These are phyloP conservation scores for Conomelus anceps DNA, from an alignment of 2,888 invertebrate species.

Conservation along the genomic window DNA sequence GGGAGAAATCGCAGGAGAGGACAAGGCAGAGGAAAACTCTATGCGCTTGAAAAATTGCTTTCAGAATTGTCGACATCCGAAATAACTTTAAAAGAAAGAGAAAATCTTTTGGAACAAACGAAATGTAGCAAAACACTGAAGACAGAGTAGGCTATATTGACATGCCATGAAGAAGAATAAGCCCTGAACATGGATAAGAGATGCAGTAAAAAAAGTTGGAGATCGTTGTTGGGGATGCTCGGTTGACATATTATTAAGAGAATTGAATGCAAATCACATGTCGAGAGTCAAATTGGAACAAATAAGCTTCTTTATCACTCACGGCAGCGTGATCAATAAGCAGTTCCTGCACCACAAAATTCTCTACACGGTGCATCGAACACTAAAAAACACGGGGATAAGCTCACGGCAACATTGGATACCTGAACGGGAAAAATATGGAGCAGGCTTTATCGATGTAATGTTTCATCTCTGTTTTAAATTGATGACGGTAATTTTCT, in stretches of 20 bases:
- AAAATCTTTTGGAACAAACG: not conserved
- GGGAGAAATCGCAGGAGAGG: no score
- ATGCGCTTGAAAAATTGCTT: not conserved
- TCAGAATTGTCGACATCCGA: not conserved
- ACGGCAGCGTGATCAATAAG: not conserved
- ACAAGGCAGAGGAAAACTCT: not conserved
- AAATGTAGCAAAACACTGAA: not conserved
- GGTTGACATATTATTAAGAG: not conserved
- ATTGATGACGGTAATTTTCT: not conserved
- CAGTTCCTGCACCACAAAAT: not conserved
- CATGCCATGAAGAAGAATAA: not conserved
- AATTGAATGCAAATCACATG: not conserved
- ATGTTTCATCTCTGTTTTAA: not conserved
- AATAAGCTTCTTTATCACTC: not conserved
- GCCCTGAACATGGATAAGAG: not conserved
- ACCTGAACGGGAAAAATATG: not conserved
- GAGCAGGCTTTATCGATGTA: not conserved
- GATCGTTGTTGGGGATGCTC: no score
- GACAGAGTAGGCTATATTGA: not conserved
- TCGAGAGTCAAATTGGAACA: not conserved
- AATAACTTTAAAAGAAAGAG: not conserved
- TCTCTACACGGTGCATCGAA: not conserved
- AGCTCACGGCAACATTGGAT: not conserved
- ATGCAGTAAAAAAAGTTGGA: not conserved
- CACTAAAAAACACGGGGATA: not conserved